A percentile compares a stretch with the other conserved stretches of the same genome.
These are phyloP conservation scores for Phenganax marumi DNA, from an alignment of 92 coral and sea anemone species.

Conservation along the genomic window DNA sequence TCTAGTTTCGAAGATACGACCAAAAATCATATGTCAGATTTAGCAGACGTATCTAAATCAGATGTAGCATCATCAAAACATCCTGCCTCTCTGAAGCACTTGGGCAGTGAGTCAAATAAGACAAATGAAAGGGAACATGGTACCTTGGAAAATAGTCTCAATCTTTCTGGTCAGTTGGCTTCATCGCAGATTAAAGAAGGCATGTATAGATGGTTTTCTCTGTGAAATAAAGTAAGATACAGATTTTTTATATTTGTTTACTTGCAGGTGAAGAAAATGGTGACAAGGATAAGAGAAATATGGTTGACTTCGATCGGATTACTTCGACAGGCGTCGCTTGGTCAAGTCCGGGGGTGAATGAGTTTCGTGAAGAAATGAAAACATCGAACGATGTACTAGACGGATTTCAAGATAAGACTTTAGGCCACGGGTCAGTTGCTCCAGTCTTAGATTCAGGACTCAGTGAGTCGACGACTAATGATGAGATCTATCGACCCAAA, in stretches of 20 bases:
- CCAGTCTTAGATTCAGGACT: conserved; percentile 42
- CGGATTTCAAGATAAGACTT: conserved; percentile 14
- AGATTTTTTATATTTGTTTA: too few species aligned
- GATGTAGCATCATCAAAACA: too few species aligned
- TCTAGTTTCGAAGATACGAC: too few species aligned
- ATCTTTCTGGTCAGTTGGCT: conserved; percentile 6
- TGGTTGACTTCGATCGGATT: conserved; percentile 31
- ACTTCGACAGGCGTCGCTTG: conserved; percentile 21
- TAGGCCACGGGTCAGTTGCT: conserved; percentile 57
- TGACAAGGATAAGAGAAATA: background rate
- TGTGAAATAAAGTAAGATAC: background rate
- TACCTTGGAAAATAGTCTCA: conserved; percentile 23
- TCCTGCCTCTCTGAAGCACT: too few species aligned
- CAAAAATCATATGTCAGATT: too few species aligned
- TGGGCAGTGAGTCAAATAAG: background rate
- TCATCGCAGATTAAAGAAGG: background rate
- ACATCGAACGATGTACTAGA: background rate
- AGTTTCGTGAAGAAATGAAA: conserved; percentile 35
- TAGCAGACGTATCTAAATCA: too few species aligned
- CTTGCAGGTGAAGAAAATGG: background rate
- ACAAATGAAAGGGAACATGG: conserved; percentile 22
- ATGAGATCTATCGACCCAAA: conserved; percentile 36
- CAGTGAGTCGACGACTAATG: conserved; percentile 46
- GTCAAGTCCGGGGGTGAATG: conserved; percentile 30
- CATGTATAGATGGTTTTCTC: background rate